Evolutionary conservation across 2,797 vertebrate genomes (phyloP), one percentile per base, ranked within the genome.

Genomic region (Okamejei kenojei): DNA sequence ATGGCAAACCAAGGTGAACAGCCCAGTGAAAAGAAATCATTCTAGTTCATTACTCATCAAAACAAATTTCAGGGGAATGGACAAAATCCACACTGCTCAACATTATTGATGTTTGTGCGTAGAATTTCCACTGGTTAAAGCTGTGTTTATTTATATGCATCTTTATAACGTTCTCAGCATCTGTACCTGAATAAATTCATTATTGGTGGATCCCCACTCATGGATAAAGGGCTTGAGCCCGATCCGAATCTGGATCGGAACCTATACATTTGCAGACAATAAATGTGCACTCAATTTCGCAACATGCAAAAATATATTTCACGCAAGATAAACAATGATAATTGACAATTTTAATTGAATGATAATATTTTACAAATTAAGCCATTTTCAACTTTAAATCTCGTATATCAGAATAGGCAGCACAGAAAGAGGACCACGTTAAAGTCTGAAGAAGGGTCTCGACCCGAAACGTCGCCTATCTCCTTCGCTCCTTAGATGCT

Each of bases 221-320:
- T 17, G 21, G 19, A 38, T 19, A 35, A 29, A 88, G 8, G n/a
- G 45, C 54, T 29, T 86, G 58, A 68, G 84, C 61, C 61, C 17
- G n/a, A 63, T 35, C 9, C 73, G 10, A 73, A 32, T 71, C 38
- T 90, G 35, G 88, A 38, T 68, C 63, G 63, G 63, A 73, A 90
- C 35, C 68, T 38, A 71, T 71, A 71, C 88, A 71, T 73, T 71
- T 73, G 88, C 65, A 71, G 4, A 38, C 38, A 45, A 71, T 38
- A 35, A 90, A 71, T 90, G 88, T 90, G 35, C 65, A 90, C 38
- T 90, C 35, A 21, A 90, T 71, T 90, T 90, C 32, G 61, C 35
- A 32, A 38, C 21, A 38, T 26, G 9, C 19, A 21, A 15, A 15
- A 23, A 73, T 73, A 90, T 45, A 68, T 73, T 71, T 71, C 38